Base-by-base conservation (phyloP, 1,140 invertebrate species). In the Leptinotarsa defecta region DNA sequence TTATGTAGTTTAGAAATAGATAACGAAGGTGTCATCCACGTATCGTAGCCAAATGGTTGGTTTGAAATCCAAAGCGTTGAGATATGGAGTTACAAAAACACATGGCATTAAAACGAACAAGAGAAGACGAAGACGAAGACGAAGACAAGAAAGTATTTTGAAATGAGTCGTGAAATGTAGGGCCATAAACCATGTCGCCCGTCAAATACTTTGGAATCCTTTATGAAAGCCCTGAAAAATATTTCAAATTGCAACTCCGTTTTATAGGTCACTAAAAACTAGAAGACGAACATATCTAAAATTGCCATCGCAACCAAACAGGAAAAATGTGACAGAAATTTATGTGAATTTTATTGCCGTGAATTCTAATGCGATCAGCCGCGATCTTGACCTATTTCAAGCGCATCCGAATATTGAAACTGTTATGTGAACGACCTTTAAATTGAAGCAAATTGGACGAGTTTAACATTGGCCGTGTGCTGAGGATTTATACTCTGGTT, bases 311-410 rank as follows among this genome's bases (percentile, higher is more conserved):
- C 4, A 57, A 17, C n/a, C 52, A 57, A 57, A 57, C 52, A 57
- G 52, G 52, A 57, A 57, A 57, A 57, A 57, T 19, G 6, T 27
- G 43, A 68, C 43, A 68, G 34, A 68, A 68, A 43, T 68, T 68
- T 43, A 68, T 68, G 67, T 43, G 67, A 68, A 68, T 49, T 68
- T 68, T 27, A 68, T 68, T 68, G 19, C 67, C 34, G n/a, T 20
- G 43, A 48, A 68, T 68, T 68, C 52, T 57, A 57, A 57, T 57
- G 13, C 52, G 17, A 48, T 19, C 43, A 4, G 27, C 15, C 65
- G 43, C 49, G 76, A 77, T 77, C 76, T 77, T 77, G 76, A 77
- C 76, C 76, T 74, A 77, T 77, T 77, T 77, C 63, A 65, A 20
- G 63, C 52, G 24, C 48, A 13, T 73, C 61, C 48, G 13, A 19